Percentiles rank a stretch among this genome's conserved stretches.
Conservation (phyloP, 1,140 invertebrate genomes). For the Zaprionus vittiger region DNA sequence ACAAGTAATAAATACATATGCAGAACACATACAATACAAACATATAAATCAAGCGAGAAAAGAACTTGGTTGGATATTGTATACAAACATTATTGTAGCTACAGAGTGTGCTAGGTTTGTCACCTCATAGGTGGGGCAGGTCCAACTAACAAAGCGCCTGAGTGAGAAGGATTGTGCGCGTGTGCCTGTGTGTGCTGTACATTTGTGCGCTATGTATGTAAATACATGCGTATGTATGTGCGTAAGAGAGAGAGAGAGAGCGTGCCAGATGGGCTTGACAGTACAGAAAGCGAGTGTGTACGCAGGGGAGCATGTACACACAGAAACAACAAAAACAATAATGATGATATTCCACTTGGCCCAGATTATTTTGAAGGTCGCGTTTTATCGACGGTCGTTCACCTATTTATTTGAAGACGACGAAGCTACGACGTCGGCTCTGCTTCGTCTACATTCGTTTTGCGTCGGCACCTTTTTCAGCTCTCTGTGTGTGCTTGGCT, state of each 20-base stretch:
- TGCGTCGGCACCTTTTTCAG: slow-evolving; percentile 42
- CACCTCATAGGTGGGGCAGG: slow-evolving; percentile 16
- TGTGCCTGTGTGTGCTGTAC: neutral
- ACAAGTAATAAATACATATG: neutral
- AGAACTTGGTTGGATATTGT: neutral
- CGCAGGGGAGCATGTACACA: slow-evolving; percentile 13
- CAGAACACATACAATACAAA: neutral
- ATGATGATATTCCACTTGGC: slow-evolving; percentile 81
- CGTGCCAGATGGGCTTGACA: slow-evolving; percentile 20
- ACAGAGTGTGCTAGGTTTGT: slow-evolving; percentile 19
- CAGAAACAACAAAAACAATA: slow-evolving; percentile 19
- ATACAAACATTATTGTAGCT: neutral
- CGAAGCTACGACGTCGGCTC: slow-evolving; percentile 20
- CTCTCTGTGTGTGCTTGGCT: slow-evolving; percentile 25
- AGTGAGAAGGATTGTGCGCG: slow-evolving; percentile 12
- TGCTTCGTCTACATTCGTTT: slow-evolving; percentile 31
- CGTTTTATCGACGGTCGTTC: slow-evolving; percentile 83
- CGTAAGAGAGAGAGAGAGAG: slow-evolving; percentile 6
- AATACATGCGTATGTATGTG: slow-evolving; percentile 1
- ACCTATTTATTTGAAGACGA: slow-evolving; percentile 74
- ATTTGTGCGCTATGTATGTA: neutral
- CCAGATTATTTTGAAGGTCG: slow-evolving; percentile 84
- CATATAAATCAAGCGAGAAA: neutral
- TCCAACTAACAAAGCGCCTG: slow-evolving; percentile 10
- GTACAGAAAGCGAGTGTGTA: slow-evolving; percentile 5